Evolutionary conservation across 2,113 vertebrate species (phyloP).

Genomic region (Potamarius usumacintae): DNA sequence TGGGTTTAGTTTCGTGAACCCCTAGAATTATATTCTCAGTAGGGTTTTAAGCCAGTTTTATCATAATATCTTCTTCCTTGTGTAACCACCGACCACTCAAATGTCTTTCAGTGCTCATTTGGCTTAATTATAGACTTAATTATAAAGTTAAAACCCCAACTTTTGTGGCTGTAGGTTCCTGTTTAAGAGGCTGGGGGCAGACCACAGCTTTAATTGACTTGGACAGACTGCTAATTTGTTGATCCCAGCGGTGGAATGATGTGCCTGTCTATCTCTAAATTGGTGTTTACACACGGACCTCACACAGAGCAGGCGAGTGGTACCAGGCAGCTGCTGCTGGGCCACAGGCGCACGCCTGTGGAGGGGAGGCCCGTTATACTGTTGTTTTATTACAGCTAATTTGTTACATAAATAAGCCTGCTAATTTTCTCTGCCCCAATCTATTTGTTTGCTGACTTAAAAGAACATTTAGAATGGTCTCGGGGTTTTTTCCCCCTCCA

Average conservation of each 20-base stretch:
- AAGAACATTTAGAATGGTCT: slow-evolving; percentile 69
- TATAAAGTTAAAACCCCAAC: slow-evolving; percentile 11
- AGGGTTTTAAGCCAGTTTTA: not conserved
- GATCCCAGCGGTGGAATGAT: slow-evolving; percentile 85
- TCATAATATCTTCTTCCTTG: not conserved
- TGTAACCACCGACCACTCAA: not conserved
- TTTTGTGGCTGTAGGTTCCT: slow-evolving; percentile 12
- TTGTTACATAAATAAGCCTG: slow-evolving; percentile 82
- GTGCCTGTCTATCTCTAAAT: slow-evolving; percentile 90
- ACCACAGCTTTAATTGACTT: slow-evolving; percentile 79
- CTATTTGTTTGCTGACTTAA: slow-evolving; percentile 77
- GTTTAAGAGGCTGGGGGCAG: slow-evolving; percentile 10
- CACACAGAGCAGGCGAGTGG: slow-evolving; percentile 88
- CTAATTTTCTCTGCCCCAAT: slow-evolving; percentile 83
- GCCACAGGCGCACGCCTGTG: slow-evolving; percentile 73
- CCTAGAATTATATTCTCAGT: not conserved
- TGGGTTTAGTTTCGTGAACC: not conserved
- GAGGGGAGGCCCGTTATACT: slow-evolving; percentile 82
- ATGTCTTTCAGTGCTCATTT: slow-evolving; percentile 16
- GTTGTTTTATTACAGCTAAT: slow-evolving; percentile 91
- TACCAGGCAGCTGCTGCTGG: slow-evolving; percentile 78
- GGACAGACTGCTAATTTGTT: slow-evolving; percentile 88
- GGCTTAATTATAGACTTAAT: slow-evolving; percentile 20
- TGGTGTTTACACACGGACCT: slow-evolving; percentile 94
- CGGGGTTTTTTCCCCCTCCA: slow-evolving; percentile 62